Evolutionary conservation across 2,888 invertebrate species (phyloP), one percentile per base, ranked within the genome.

Genomic region (Actias luna): DNA sequence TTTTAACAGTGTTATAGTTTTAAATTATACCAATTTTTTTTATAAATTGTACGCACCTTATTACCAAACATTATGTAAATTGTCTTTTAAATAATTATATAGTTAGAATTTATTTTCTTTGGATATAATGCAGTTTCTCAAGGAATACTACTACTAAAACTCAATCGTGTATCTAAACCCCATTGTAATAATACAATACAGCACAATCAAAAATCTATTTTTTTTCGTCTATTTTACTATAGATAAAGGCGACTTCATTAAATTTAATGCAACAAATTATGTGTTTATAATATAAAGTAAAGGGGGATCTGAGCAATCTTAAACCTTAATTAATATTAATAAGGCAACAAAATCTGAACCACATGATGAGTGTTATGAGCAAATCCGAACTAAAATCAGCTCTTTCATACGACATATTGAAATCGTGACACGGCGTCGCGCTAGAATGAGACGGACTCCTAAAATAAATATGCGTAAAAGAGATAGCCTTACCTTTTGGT

Each of bases 381-480:
- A 88, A 88, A 86, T 87, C 87, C 81, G 78, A 73, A 76, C 75
- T 78, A 69, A 85, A 89, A 87, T 84, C 83, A 79, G 74, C 75
- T 76, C 78, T 71, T 73, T 77, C 82, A 86, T 92, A 89, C 84
- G 92, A 88, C 92, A 82, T 92, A 87, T 87, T 77, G 86, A 79
- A 84, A 80, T 83, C 89, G 83, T 78, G 83, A 78, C 77, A 75
- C 77, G 76, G 71, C 78, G 78, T 78, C 78, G 78, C 82, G 88
- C 74, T 77, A 74, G 83, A 90, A 69, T 67, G 83, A 79, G 86
- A 88, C 16, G 62, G 69, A 57, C 62, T 63, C 72, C 74, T 64
- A 62, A 73, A 73, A 61, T 52, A 27, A 16, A 58, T 62, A 65
- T 64, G 89, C 67, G 72, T 50, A 79, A 89, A 67, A 72, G 80